Conservation (phyloP, 2,113 vertebrate genomes). For the Atrichornis clamosus region DNA sequence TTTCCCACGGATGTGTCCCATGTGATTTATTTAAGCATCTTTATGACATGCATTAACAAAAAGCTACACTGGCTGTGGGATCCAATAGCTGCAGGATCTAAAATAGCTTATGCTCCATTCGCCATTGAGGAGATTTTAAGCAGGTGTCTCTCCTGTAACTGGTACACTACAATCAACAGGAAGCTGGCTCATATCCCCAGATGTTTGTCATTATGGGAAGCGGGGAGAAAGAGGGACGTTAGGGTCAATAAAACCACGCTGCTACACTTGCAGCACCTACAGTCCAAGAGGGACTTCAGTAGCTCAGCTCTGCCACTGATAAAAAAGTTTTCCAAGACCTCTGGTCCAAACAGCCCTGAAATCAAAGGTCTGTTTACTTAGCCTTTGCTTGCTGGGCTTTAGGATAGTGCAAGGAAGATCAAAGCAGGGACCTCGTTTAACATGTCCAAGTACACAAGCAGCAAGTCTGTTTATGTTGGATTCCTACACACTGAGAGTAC, state of each 20-base stretch:
- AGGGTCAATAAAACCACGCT: slow-evolving; percentile 15
- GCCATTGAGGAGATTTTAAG: neutral
- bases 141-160: slow-evolving; percentile 43
- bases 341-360: slow-evolving; percentile 37
- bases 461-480: slow-evolving; percentile 63
- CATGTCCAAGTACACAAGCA: slow-evolving; percentile 58
- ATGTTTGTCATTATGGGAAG: slow-evolving; percentile 30
- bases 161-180: neutral
- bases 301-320: slow-evolving; percentile 41
- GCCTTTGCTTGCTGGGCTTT: slow-evolving; percentile 57
- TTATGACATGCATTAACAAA: neutral
- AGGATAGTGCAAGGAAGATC: slow-evolving; percentile 52
- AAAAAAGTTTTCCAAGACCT: slow-evolving; percentile 60
- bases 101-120: neutral
- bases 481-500: slow-evolving; percentile 18
- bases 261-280: slow-evolving; percentile 22
- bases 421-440: slow-evolving; percentile 58
- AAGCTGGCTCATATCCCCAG: slow-evolving; percentile 19
- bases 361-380: slow-evolving; percentile 67
- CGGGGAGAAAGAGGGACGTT: neutral
- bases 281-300: slow-evolving; percentile 17
- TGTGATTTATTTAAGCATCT: neutral
- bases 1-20: neutral
- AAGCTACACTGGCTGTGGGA: neutral
- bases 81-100: neutral